Conservation (phyloP, 2,888 invertebrate species). For the Ophion slaviceki region DNA sequence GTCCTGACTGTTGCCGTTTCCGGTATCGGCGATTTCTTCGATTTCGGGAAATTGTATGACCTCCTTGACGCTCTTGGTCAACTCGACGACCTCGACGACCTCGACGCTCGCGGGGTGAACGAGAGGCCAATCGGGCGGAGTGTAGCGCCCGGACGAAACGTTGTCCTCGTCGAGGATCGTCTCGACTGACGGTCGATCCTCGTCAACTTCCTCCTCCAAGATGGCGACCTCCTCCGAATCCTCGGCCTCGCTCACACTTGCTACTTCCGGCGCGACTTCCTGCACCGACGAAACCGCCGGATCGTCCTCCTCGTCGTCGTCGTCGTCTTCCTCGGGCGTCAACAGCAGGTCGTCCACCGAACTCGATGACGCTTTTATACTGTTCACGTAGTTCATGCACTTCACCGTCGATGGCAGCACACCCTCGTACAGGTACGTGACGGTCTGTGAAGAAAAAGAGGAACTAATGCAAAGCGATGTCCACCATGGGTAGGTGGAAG, state of each 20-base stretch:
- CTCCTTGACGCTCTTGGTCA: conserved; percentile 80
- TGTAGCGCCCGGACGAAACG: too few relatives aligned
- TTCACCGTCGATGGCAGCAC: conserved; percentile 79
- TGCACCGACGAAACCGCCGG: neutral
- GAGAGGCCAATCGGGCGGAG: neutral
- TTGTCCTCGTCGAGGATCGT: conserved; percentile 21
- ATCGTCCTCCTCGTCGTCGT: neutral
- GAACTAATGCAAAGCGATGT: too few relatives aligned
- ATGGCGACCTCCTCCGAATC: conserved; percentile 63
- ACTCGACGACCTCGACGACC: conserved; percentile 79
- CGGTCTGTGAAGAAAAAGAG: conserved; percentile 70
- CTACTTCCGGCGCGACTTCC: neutral
- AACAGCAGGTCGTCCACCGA: conserved; percentile 13
- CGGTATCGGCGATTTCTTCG: conserved; percentile 75
- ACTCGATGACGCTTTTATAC: conserved; percentile 73
- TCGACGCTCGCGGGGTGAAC: conserved; percentile 74
- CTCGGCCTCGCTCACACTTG: conserved; percentile 20
- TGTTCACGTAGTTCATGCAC: conserved; percentile 81
- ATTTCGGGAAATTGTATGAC: conserved; percentile 80
- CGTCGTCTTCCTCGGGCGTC: neutral
- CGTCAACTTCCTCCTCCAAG: conserved; percentile 50
- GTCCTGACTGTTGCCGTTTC: conserved; percentile 78
- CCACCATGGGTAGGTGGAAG: too few relatives aligned
- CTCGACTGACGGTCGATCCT: conserved; percentile 59
- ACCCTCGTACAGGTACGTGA: conserved; percentile 77